Percentiles rank a stretch among this genome's conserved stretches.
These are phyloP conservation scores for Orius insidiosus DNA, from an alignment of 1,140 invertebrate genomes.

Conservation along the genomic window DNA sequence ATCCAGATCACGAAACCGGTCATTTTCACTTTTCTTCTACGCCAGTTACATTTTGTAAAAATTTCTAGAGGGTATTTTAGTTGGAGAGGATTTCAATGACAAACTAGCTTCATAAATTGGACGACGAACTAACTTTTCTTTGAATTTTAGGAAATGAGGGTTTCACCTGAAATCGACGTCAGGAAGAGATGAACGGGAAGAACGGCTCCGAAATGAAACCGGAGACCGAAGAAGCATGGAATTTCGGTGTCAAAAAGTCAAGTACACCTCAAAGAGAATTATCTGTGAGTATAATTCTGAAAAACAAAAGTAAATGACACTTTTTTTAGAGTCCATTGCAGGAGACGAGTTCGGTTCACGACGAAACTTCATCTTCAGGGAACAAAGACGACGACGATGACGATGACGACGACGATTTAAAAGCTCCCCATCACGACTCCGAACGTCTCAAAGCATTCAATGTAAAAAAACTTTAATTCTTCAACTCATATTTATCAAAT, in stretches of 20 bases:
- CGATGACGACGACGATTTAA: conserved; percentile 77
- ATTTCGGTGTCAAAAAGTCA: conserved; percentile 18
- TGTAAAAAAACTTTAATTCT: conserved; percentile 41
- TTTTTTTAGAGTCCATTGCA: conserved; percentile 37
- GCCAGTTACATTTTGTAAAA: too few relatives aligned
- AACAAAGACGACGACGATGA: conserved; percentile 88
- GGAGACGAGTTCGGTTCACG: conserved; percentile 57
- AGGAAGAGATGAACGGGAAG: conserved; percentile 12
- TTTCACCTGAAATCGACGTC: conserved; percentile 13
- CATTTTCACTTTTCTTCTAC: too few relatives aligned
- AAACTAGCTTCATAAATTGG: too few relatives aligned
- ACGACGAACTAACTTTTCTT: too few relatives aligned
- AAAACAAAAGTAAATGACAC: not conserved
- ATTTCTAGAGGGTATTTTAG: too few relatives aligned
- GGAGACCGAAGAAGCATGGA: conserved; percentile 19
- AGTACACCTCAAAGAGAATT: conserved; percentile 19
- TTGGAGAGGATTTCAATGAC: too few relatives aligned
- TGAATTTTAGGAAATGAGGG: conserved; percentile 11
- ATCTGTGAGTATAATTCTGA: conserved; percentile 20
- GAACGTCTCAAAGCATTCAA: conserved; percentile 94
- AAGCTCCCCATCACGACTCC: conserved; percentile 76
- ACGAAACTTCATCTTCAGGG: conserved; percentile 77
- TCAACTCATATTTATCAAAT: too few relatives aligned
- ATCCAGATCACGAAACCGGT: too few relatives aligned
- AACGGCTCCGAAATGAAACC: conserved; percentile 15